Base-by-base conservation (phyloP, 2,888 invertebrate species). In the Drosophila gaucha region DNA sequence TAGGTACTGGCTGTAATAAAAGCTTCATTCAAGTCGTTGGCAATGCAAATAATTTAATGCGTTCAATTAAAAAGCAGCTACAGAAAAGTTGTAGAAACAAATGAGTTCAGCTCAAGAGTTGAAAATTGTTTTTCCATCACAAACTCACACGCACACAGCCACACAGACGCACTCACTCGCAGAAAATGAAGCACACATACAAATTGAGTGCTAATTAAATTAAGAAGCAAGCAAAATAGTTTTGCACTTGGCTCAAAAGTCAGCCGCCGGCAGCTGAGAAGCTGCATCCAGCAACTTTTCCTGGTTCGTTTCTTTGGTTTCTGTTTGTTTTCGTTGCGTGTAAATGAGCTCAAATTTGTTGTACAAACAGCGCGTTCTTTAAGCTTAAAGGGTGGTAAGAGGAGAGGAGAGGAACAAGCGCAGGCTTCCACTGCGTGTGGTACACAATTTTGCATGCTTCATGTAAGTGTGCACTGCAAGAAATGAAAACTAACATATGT, bases 311-410 rank as follows among this genome's bases (percentile, higher is more conserved):
- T 62, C 50, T 46, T 54, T 22, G 38, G 36, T 52, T 57, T 54
- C 41, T 58, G 62, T 54, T 59, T 65, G 50, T 59, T 64, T 49
- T 67, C 63, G 49, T 79, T 74, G 68, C 70, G 73, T 85, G 83
- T 85, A 86, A 84, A 84, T 85, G 85, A 84, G 87, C 80, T 86
- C 49, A 76, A 84, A 82, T 87, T 87, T 86, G 82, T 66, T 83
- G 68, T 54, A 52, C 85, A 84, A 84, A 86, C 62, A 85, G 49
- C 56, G 54, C 56, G 44, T 51, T 67, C 52, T 65, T 66, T 50
- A 54, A 57, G 65, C 12, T 33, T 8, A 35, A 16, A 6, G 14
- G 2, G 14, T 1, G 33, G 4, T 6, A n/a, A 28, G 3, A 18
- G 6, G 1, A 16, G 33, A 26, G 24, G 24, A 6, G 41, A 33